phyloP scores from a whole-genome alignment of 2,113 vertebrate species.

The Camarhynchus parvulus region DNA sequence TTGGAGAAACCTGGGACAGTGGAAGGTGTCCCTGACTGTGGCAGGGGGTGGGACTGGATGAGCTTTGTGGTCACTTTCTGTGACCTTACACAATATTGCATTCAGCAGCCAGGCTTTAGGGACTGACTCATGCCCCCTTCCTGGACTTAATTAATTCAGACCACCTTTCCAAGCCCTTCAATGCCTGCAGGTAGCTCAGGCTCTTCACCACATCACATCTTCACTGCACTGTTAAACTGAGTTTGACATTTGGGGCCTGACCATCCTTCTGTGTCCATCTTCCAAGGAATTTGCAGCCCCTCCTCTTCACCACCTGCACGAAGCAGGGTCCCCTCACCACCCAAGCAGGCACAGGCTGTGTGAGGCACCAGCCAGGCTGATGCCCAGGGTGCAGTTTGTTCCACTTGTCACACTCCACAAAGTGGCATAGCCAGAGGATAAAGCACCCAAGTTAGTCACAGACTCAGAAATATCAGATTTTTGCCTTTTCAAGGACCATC shows the following conservation, averaged over 20 bases:
- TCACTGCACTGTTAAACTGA: background rate
- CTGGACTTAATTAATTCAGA: background rate
- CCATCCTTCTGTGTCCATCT: too few relatives aligned
- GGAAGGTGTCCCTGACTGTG: too few relatives aligned
- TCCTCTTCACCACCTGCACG: background rate
- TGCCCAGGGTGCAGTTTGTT: background rate
- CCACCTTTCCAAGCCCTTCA: background rate
- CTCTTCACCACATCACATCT: background rate
- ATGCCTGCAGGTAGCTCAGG: background rate
- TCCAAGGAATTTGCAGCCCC: background rate
- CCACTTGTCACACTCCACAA: background rate
- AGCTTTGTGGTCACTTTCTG: background rate
- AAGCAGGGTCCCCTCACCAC: background rate
- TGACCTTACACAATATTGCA: background rate
- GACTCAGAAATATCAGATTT: background rate
- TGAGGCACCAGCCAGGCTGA: background rate
- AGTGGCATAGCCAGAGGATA: background rate
- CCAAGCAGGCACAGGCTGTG: accelerated
- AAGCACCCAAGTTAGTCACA: background rate
- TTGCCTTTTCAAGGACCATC: background rate
- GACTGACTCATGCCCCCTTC: background rate
- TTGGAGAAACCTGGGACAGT: background rate
- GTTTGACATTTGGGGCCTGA: background rate
- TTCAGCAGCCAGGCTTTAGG: background rate
- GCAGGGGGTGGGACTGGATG: background rate